phyloP scores from a whole-genome alignment of 2,888 invertebrate genomes.

The Seladonia tumulorum region DNA sequence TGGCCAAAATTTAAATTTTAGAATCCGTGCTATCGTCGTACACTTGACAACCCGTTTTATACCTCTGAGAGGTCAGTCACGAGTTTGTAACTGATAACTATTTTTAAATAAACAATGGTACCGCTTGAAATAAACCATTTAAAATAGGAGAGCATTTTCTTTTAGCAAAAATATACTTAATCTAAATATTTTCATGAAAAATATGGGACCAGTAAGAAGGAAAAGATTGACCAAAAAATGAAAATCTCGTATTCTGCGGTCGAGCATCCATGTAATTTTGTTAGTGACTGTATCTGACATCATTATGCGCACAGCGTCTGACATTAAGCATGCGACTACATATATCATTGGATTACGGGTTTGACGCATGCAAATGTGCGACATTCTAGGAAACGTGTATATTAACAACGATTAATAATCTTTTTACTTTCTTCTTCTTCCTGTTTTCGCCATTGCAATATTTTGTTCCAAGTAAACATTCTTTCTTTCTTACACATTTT shows the following conservation, averaged over 20 bases:
- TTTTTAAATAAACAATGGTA: no score
- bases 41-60: no score
- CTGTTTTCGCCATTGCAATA: not conserved
- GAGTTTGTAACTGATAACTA: no score
- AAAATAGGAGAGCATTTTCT: no score
- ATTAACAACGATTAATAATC: not conserved
- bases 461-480: not conserved
- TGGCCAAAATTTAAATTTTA: no score
- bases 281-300: not conserved
- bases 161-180: not conserved
- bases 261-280: not conserved
- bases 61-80: no score
- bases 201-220: not conserved
- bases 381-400: not conserved
- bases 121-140: no score
- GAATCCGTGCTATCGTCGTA: no score
- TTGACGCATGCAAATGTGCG: not conserved
- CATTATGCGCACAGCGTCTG: not conserved
- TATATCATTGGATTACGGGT: conserved; percentile 6
- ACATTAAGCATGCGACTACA: conserved; percentile 3
- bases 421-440: not conserved
- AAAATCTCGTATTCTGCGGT: not conserved
- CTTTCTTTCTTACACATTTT: not conserved
- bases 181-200: not conserved
- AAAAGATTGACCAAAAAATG: not conserved